Evolutionary conservation across 1,140 invertebrate genomes (phyloP), one percentile per base, ranked within the genome.

Genomic region (Coelopa frigida): DNA sequence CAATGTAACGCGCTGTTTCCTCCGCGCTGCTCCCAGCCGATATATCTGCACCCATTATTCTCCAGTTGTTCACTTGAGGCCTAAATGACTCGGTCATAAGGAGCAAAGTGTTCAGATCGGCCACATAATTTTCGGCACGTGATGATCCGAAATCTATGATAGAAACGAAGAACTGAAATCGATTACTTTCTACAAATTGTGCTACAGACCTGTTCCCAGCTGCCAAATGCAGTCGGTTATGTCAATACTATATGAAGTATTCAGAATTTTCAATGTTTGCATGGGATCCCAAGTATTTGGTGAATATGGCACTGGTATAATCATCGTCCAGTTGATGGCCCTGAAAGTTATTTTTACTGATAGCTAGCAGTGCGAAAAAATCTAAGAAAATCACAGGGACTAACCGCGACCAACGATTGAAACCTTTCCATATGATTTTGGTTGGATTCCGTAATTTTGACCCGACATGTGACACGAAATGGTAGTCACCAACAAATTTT

Each of bases 201-300:
- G 23, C 2, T 3, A 23, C 45, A 14, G 38, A 51, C 52, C 49
- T 0, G 58, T 60, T 15, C 65, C 65, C 47, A 68, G 48, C 33
- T 68, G 65, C 65, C 65, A 68, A 17, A 68, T 62, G 29, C 58
- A 61, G 14, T 68, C 53, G 5, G 56, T 57, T n/a, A 68, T 66
- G 40, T 60, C 65, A 23, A 61, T 52, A 49, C 56, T 55, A 14
- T 68, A 64, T 8, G 61, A 63, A n/a, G 51, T 66, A 36, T 68
- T 65, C 3, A 68, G 48, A 18, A 68, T 66, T 42, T 58, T 63
- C 2, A 68, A 49, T 0, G 64, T 55, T 22, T 68, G 53, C 55
- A 68, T 63, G 5, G 65, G 61, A n/a, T 68, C 59, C 65, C 65
- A 68, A 14, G 58, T 51, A 6, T 65, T 55, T 8, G 65, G 60